phyloP scores from a whole-genome alignment of 2,888 invertebrate genomes.

The Suillia variegata region DNA sequence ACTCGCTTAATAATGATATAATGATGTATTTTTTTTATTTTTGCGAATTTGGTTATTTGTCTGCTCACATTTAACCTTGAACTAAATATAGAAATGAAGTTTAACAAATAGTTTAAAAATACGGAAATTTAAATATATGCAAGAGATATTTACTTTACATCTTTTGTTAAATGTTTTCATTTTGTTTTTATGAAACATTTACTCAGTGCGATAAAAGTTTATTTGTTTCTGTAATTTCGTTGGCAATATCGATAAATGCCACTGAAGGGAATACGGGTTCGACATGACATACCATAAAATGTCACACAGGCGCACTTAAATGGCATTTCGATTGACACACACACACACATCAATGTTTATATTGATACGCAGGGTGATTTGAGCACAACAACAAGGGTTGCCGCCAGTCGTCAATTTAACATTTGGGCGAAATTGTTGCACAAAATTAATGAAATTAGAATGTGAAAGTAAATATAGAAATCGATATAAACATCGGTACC shows the following conservation, averaged over 20 bases:
- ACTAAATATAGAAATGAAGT: constrained; percentile 35
- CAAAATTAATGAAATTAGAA: constrained; percentile 49
- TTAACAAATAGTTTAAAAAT: not conserved
- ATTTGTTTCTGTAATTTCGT: constrained; percentile 40
- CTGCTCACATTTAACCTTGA: constrained; percentile 41
- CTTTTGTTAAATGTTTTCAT: too few species aligned
- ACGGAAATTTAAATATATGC: too few species aligned
- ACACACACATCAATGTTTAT: constrained; percentile 2
- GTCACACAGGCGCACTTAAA: constrained; percentile 25
- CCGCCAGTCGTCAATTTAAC: constrained; percentile 15
- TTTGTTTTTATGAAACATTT: too few species aligned
- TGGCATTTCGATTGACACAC: not conserved
- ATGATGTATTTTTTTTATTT: too few species aligned
- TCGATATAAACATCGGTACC: constrained; percentile 25
- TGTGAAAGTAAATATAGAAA: constrained; percentile 31
- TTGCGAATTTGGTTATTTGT: too few species aligned
- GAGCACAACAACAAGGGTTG: too few species aligned
- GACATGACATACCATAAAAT: constrained; percentile 47
- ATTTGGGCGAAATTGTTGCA: constrained; percentile 42
- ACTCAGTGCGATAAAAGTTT: constrained; percentile 42
- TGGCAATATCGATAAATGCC: constrained; percentile 40
- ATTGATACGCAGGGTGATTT: not conserved
- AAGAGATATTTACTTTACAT: too few species aligned
- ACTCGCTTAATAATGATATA: too few species aligned
- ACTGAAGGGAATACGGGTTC: constrained; percentile 16